These are phyloP conservation scores for Therioaphis trifolii DNA, from an alignment of 2,888 invertebrate genomes.

Conservation along the genomic window DNA sequence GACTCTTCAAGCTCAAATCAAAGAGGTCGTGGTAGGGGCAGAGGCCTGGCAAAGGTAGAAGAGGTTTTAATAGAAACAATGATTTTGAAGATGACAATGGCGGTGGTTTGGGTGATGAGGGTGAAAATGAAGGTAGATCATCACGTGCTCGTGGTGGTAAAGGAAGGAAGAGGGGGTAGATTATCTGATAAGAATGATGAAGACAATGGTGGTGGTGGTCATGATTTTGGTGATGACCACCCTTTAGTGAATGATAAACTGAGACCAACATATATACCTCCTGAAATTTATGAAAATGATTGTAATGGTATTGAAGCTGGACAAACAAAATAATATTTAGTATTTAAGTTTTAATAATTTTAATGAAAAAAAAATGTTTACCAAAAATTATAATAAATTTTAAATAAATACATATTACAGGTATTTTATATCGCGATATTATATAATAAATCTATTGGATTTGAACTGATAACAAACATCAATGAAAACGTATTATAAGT, in stretches of 20 bases:
- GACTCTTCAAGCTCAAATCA: neutral
- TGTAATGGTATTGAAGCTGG: slow-evolving; percentile 79
- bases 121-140: slow-evolving; percentile 38
- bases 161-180: slow-evolving; percentile 64
- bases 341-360: no score
- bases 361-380: no score
- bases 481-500: no score
- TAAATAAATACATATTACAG: no score
- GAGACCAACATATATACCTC: slow-evolving; percentile 78
- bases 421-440: no score
- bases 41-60: neutral
- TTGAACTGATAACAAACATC: no score
- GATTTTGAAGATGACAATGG: slow-evolving; percentile 40
- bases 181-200: slow-evolving; percentile 61
- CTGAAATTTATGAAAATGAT: slow-evolving; percentile 79
- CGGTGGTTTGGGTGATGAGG: slow-evolving; percentile 64
- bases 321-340: no score
- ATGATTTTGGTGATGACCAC: neutral
- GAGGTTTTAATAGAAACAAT: neutral
- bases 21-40: neutral
- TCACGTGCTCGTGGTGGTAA: slow-evolving; percentile 47
- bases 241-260: slow-evolving; percentile 69
- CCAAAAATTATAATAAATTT: no score
- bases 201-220: slow-evolving; percentile 14
- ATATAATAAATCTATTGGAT: no score